Evolutionary conservation across 2,113 vertebrate species (phyloP), one percentile per base, ranked within the genome.

Genomic region (Cariama cristata): DNA sequence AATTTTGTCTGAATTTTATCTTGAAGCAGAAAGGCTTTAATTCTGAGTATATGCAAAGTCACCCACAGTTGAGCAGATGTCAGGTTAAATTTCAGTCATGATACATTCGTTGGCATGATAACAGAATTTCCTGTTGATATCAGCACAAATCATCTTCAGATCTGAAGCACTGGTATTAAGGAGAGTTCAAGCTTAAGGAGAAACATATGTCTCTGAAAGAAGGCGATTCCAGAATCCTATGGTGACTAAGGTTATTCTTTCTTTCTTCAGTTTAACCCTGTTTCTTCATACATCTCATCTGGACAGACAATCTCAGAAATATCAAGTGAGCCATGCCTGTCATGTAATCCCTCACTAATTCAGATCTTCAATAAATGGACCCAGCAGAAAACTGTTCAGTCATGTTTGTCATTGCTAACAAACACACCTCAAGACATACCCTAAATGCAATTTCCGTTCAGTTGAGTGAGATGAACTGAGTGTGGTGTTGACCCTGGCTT

Each of bases 61-160:
- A 55, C 17, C 72, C 23, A 53, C 20, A 49, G 52, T 1, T 90
- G 60, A 92, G 42, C 21, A 56, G 55, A 84, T 3, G 12, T 71
- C 81, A 79, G 33, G 59, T 81, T 85, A 81, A 87, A 87, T 93
- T 93, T 93, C 45, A 42, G 73, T 60, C 81, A 60, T 58, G 49
- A 77, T 69, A 49, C 17, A 52, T 44, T 86, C 30, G 35, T 26
- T 90, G 55, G 40, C 22, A 28, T 84, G 77, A 77, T 92, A 96
- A 58, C 33, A 93, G 55, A 77, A 80, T 85, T 85, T 92, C 28
- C 53, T 95, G 69, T 88, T 85, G 64, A 49, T 95, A 90, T 67
- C 88, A 95, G 69, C 60, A 93, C 60, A 92, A 90, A 92, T n/a
- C 0, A 1, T 85, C 79, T 86, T 94, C 79, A 62, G 69, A 88